Evolutionary conservation across 2,113 vertebrate genomes (phyloP).

Genomic region (Myiozetetes cayanensis): DNA sequence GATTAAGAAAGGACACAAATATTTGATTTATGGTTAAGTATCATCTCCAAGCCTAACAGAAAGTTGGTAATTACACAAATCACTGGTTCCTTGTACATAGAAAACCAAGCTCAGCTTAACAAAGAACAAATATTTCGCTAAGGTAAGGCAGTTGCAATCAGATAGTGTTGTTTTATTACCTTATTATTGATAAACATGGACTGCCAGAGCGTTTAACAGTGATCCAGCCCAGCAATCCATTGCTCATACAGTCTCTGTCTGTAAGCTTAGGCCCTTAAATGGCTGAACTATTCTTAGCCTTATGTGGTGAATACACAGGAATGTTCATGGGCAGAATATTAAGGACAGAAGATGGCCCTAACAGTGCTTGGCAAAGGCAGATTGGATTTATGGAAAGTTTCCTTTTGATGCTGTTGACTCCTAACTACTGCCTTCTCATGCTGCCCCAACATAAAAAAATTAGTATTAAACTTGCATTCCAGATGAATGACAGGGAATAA

Average conservation of each 20-base stretch:
- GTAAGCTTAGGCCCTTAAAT: constrained; percentile 47
- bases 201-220: neutral
- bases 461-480: constrained; percentile 17
- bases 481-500: neutral
- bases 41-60: neutral
- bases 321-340: constrained; percentile 53
- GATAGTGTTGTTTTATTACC: neutral
- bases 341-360: constrained; percentile 53
- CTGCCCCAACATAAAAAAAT: neutral
- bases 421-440: constrained; percentile 18
- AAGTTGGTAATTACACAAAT: neutral
- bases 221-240: neutral
- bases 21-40: neutral
- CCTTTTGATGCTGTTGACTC: constrained; percentile 50
- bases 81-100: neutral
- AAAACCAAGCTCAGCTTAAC: neutral
- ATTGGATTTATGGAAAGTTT: constrained; percentile 34
- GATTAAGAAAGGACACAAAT: neutral
- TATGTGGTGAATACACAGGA: constrained; percentile 53
- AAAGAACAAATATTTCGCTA: neutral
- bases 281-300: constrained; percentile 61
- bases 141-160: neutral
- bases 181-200: constrained; percentile 12
- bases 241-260: neutral
- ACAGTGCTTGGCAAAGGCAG: constrained; percentile 23